Evolutionary conservation across 1,140 invertebrate species (phyloP).

Genomic region (Euschistus heros): DNA sequence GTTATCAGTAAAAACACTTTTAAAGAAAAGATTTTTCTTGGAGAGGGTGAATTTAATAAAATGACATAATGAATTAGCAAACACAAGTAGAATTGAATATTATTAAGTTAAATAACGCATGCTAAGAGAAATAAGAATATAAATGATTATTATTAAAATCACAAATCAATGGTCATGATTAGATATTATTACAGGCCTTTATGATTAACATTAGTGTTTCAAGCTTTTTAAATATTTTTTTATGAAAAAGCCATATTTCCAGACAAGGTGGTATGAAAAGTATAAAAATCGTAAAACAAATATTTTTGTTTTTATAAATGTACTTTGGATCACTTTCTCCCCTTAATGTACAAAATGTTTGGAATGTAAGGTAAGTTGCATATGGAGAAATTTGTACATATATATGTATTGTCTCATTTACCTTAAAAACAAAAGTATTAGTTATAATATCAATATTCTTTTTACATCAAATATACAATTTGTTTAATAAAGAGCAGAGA

Average conservation of each 20-base stretch:
- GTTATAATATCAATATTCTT: conserved; percentile 5
- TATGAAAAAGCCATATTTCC: too few relatives aligned
- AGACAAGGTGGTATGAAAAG: too few relatives aligned
- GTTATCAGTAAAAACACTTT: too few relatives aligned
- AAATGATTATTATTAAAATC: conserved; percentile 14
- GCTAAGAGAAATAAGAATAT: conserved; percentile 9
- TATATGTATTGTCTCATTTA: conserved; percentile 14
- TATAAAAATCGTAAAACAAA: too few relatives aligned
- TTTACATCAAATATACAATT: conserved; percentile 12
- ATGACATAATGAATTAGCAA: too few relatives aligned
- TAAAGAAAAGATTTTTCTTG: too few relatives aligned
- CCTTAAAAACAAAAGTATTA: neutral
- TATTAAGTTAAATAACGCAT: too few relatives aligned
- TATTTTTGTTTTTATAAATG: too few relatives aligned
- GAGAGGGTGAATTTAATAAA: too few relatives aligned
- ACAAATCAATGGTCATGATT: conserved; percentile 22
- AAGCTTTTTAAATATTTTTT: too few relatives aligned
- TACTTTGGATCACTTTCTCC: neutral
- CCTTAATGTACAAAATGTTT: conserved; percentile 1
- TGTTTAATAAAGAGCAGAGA: too few relatives aligned
- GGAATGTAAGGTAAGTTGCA: neutral
- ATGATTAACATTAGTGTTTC: conserved; percentile 14
- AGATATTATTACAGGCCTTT: conserved; percentile 19
- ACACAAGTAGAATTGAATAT: too few relatives aligned
- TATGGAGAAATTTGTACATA: conserved; percentile 9